phyloP scores from a whole-genome alignment of 2,888 invertebrate genomes.

The Parascotia fuliginaria region DNA sequence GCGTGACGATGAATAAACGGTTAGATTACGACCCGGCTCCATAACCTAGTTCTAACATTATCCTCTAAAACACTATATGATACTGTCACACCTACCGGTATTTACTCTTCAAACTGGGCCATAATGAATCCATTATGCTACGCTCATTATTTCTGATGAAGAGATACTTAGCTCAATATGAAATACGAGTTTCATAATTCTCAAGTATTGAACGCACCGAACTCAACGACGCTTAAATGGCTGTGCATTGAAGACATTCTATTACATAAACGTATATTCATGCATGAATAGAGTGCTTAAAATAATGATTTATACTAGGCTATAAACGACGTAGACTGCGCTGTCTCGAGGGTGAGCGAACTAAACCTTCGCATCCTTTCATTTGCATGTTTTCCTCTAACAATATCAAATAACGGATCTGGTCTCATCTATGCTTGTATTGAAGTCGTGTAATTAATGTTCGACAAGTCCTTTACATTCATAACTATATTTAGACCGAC shows the following conservation, averaged over 20 bases:
- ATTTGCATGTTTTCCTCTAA: conserved; percentile 76
- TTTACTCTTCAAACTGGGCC: conserved; percentile 11
- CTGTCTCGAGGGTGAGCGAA: conserved; percentile 30
- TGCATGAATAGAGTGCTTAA: conserved; percentile 42
- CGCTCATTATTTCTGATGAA: conserved; percentile 19
- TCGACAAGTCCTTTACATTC: conserved; percentile 63
- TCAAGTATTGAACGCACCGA: conserved; percentile 19
- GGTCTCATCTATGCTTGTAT: conserved; percentile 52
- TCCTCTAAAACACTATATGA: conserved; percentile 14
- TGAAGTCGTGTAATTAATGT: conserved; percentile 62
- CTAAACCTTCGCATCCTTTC: conserved; percentile 63
- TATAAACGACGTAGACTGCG: conserved; percentile 27
- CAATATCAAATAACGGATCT: conserved; percentile 70
- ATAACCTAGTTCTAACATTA: conserved; percentile 34
- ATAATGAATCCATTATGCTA: conserved; percentile 10
- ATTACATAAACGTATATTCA: conserved; percentile 47
- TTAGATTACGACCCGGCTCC: conserved; percentile 44
- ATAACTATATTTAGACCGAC: neutral
- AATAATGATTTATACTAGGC: conserved; percentile 50
- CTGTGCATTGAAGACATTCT: conserved; percentile 40
- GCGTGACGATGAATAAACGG: conserved; percentile 75
- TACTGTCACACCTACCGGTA: conserved; percentile 1
- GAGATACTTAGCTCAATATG: conserved; percentile 6
- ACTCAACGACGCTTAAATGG: conserved; percentile 40
- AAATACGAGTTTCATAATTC: conserved; percentile 33